Evolutionary conservation across 2,888 invertebrate species (phyloP).

Genomic region (Miltochrista miniata): DNA sequence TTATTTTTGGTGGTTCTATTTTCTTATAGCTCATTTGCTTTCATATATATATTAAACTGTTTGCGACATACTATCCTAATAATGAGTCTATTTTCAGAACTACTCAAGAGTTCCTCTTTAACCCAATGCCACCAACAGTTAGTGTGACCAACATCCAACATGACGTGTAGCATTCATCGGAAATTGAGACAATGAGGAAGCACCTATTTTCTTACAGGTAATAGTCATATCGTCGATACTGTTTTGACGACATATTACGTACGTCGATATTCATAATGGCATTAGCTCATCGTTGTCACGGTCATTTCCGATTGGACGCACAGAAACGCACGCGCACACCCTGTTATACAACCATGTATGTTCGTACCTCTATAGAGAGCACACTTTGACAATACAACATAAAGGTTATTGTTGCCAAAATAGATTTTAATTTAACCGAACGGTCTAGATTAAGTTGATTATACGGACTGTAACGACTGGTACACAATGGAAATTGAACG

Average conservation of each 20-base stretch:
- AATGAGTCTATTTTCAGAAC: not conserved
- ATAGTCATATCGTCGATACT: conserved; percentile 1
- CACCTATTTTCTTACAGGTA: conserved; percentile 2
- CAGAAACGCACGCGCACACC: conserved; percentile 45
- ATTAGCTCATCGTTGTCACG: conserved; percentile 16
- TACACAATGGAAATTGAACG: conserved; percentile 19
- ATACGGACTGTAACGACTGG: conserved; percentile 36
- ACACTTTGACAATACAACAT: conserved; percentile 67
- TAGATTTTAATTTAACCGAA: conserved; percentile 58
- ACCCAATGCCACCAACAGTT: not conserved
- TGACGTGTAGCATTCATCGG: conserved; percentile 1
- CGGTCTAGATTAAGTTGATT: conserved; percentile 50
- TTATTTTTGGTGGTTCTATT: too few species aligned
- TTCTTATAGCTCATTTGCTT: too few species aligned
- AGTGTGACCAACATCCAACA: not conserved
- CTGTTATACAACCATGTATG: conserved; percentile 19
- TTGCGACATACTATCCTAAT: too few species aligned
- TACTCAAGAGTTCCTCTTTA: not conserved
- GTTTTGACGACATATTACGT: conserved; percentile 16
- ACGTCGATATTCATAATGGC: conserved; percentile 18
- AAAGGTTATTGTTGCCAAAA: conserved; percentile 74
- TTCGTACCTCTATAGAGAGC: conserved; percentile 24
- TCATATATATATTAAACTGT: too few species aligned
- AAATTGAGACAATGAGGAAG: conserved; percentile 6
- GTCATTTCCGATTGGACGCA: conserved; percentile 35